These are phyloP conservation scores for Drosophila eugracilis DNA, from an alignment of 1,140 invertebrate species.

Conservation along the genomic window DNA sequence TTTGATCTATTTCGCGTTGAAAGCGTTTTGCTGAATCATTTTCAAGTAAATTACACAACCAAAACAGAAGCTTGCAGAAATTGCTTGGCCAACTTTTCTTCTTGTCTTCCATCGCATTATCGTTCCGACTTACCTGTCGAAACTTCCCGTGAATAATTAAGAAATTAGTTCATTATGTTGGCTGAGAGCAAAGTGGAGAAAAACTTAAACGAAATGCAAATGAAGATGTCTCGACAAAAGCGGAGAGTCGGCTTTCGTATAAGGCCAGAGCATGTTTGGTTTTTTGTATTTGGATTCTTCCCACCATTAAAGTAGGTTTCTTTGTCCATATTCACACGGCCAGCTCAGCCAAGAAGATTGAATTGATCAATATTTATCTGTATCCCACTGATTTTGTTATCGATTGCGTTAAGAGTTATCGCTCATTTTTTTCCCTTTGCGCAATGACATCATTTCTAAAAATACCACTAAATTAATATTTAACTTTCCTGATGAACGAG, in stretches of 20 bases:
- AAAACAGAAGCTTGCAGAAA: slow-evolving; percentile 49
- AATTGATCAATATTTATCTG: slow-evolving; percentile 19
- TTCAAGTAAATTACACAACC: slow-evolving; percentile 61
- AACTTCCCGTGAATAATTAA: slow-evolving; percentile 76
- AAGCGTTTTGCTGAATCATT: slow-evolving; percentile 76
- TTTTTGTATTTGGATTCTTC: slow-evolving; percentile 13
- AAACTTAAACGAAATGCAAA: slow-evolving; percentile 65
- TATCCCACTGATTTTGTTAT: slow-evolving; percentile 1
- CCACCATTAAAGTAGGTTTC: slow-evolving; percentile 22
- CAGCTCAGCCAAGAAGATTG: slow-evolving; percentile 3
- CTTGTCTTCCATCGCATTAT: slow-evolving; percentile 8
- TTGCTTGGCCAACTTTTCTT: slow-evolving; percentile 35
- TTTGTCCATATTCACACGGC: slow-evolving; percentile 30
- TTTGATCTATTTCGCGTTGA: slow-evolving; percentile 42
- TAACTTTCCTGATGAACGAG: not conserved
- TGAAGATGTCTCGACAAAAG: slow-evolving; percentile 42
- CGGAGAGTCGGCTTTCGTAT: slow-evolving; percentile 3
- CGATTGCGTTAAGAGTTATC: slow-evolving; percentile 3
- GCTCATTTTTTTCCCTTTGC: not conserved
- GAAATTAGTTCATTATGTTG: slow-evolving; percentile 69
- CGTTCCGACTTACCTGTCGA: slow-evolving; percentile 47
- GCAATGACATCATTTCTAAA: slow-evolving; percentile 44
- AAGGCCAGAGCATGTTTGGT: not conserved
- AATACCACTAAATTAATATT: slow-evolving; percentile 40
- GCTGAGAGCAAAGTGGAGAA: slow-evolving; percentile 22